A percentile compares a stretch with the other conserved stretches of the same genome.
Evolutionary conservation across 2,888 invertebrate species (phyloP).

Genomic region (Pherbina coryleti): DNA sequence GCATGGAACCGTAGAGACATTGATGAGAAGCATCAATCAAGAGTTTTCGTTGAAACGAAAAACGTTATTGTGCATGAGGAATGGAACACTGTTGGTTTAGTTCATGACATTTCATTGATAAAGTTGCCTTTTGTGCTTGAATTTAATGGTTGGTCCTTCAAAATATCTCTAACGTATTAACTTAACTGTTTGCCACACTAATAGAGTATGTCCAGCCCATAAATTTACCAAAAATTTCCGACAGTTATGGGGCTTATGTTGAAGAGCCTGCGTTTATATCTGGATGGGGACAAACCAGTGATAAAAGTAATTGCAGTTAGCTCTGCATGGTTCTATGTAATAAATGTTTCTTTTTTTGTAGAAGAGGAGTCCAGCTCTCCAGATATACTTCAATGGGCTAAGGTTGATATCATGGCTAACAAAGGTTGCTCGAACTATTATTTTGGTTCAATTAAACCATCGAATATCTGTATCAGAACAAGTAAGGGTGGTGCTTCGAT

Average conservation of each 20-base stretch:
- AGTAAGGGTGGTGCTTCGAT: not conserved
- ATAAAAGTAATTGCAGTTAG: constrained; percentile 20
- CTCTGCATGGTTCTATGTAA: not conserved
- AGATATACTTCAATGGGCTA: constrained; percentile 54
- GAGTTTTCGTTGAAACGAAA: constrained; percentile 50
- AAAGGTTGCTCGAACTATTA: constrained; percentile 45
- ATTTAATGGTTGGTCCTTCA: constrained; percentile 61
- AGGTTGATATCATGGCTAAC: constrained; percentile 55
- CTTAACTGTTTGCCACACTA: constrained; percentile 3
- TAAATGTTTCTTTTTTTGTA: not conserved
- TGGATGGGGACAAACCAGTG: constrained; percentile 61
- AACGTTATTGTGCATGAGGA: constrained; percentile 65
- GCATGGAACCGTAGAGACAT: not conserved
- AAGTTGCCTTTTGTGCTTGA: constrained; percentile 64
- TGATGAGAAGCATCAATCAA: constrained; percentile 55
- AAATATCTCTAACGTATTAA: not conserved
- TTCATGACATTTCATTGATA: constrained; percentile 70
- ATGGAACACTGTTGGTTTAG: constrained; percentile 59
- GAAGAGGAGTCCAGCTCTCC: constrained; percentile 52
- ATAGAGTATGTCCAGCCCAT: constrained; percentile 54
- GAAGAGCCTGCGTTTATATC: constrained; percentile 56
- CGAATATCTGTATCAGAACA: not conserved
- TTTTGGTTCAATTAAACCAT: not conserved
- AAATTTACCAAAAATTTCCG: constrained; percentile 52
- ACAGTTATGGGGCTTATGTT: constrained; percentile 48